Percentiles rank a stretch among this genome's conserved stretches.
Conservation (phyloP, 1,140 invertebrate species). For the Zaprionus capensis region DNA sequence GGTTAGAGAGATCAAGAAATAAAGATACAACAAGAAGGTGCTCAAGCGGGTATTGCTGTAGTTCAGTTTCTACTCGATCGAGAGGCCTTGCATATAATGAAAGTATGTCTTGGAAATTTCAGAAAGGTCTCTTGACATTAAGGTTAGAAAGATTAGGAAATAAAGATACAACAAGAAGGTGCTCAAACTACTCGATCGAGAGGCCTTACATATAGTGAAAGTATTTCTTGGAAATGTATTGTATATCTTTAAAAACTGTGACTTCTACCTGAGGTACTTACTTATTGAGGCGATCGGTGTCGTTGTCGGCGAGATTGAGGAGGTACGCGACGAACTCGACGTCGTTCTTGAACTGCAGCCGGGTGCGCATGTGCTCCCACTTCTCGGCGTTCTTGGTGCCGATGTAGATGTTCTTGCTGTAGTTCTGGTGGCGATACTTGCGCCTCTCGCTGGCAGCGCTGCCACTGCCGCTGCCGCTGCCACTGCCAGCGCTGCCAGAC, state of each 20-base stretch:
- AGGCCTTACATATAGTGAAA: too few species aligned
- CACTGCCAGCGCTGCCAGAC: constrained; percentile 33
- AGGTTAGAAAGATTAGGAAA: too few species aligned
- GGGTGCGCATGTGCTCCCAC: constrained; percentile 84
- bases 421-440: constrained; percentile 83
- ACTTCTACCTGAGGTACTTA: constrained; percentile 60
- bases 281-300: constrained; percentile 82
- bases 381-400: constrained; percentile 85
- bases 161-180: too few species aligned
- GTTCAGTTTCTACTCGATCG: too few species aligned
- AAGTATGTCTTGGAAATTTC: too few species aligned
- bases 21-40: too few species aligned
- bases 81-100: too few species aligned
- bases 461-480: constrained; percentile 48
- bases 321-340: constrained; percentile 85
- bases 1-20: too few species aligned
- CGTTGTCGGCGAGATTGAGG: constrained; percentile 85
- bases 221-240: too few species aligned
- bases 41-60: too few species aligned
- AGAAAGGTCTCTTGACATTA: too few species aligned
- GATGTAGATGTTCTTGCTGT: constrained; percentile 84
- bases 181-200: too few species aligned
- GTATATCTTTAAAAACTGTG: background rate
- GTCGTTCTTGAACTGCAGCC: constrained; percentile 84
- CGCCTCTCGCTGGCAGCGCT: constrained; percentile 70